These are phyloP conservation scores for Eulacestoma nigropectus DNA, from an alignment of 2,113 vertebrate species.

Conservation along the genomic window DNA sequence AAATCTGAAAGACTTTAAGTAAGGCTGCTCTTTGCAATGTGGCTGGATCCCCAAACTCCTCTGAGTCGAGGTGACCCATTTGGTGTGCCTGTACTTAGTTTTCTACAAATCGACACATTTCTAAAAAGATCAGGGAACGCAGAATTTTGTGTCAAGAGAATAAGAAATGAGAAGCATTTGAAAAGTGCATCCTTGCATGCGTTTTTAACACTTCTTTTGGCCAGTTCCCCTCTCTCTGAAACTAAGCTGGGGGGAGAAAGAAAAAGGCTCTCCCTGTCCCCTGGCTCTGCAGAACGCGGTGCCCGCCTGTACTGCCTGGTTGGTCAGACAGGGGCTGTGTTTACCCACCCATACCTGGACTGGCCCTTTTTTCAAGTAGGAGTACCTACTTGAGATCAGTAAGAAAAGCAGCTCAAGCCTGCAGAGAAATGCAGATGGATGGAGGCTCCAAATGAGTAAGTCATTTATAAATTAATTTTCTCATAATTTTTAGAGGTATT, in stretches of 20 bases:
- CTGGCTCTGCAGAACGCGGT: not conserved
- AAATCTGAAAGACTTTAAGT: not conserved
- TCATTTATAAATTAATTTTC: not conserved
- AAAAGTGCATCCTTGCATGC: not conserved
- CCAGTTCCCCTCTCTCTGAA: not conserved
- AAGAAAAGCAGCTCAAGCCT: not conserved
- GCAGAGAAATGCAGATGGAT: not conserved
- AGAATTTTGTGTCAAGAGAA: not conserved
- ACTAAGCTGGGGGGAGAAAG: not conserved
- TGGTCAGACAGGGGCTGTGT: not conserved
- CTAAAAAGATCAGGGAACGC: not conserved
- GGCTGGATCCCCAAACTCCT: not conserved
- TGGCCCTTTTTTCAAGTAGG: not conserved
- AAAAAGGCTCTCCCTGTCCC: not conserved
- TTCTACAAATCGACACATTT: not conserved
- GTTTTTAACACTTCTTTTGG: not conserved
- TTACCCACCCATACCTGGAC: not conserved
- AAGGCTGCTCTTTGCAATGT: not conserved
- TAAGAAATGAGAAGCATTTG: not conserved
- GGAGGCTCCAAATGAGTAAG: not conserved
- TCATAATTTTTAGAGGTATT: not conserved
- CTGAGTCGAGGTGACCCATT: not conserved
- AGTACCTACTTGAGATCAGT: not conserved
- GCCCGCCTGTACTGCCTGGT: not conserved
- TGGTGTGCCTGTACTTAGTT: not conserved